phyloP scores from a whole-genome alignment of 1,140 invertebrate species.

The Varroa destructor region DNA sequence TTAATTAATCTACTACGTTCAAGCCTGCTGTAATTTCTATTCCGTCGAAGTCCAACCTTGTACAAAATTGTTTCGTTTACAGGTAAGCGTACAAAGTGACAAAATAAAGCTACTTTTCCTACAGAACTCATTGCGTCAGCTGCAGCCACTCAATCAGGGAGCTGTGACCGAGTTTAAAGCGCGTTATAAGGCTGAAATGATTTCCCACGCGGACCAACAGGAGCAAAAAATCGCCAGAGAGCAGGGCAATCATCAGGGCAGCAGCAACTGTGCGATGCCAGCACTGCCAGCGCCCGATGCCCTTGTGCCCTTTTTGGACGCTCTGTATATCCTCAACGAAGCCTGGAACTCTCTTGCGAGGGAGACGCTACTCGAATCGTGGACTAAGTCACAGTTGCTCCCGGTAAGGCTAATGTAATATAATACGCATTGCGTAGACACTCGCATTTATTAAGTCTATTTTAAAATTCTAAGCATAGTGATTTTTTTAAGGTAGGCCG shows the following conservation, averaged over 20 bases:
- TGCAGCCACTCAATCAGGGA: conserved; percentile 20
- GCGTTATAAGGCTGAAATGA: conserved; percentile 24
- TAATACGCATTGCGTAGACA: too few relatives aligned
- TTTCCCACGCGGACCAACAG: conserved; percentile 16
- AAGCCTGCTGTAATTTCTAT: not conserved
- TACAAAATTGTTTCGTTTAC: not conserved
- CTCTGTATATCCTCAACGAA: conserved; percentile 8
- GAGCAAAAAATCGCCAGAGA: not conserved
- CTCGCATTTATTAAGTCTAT: too few relatives aligned
- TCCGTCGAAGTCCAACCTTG: not conserved
- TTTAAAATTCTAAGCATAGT: too few relatives aligned
- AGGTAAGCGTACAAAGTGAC: conserved; percentile 28
- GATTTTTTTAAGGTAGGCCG: too few relatives aligned
- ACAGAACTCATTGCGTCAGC: conserved; percentile 16
- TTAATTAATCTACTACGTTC: not conserved
- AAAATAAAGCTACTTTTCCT: conserved; percentile 26
- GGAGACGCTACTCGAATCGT: conserved; percentile 14
- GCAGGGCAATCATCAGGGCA: not conserved
- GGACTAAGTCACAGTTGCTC: conserved; percentile 22
- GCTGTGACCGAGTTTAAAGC: conserved; percentile 24
- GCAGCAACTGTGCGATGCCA: not conserved
- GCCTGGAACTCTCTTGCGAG: conserved; percentile 20
- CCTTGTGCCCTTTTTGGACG: conserved; percentile 6
- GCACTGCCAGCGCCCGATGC: conserved; percentile 1
- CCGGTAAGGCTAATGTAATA: not conserved